phyloP scores from a whole-genome alignment of 2,888 invertebrate genomes.

The Noctua comes region DNA sequence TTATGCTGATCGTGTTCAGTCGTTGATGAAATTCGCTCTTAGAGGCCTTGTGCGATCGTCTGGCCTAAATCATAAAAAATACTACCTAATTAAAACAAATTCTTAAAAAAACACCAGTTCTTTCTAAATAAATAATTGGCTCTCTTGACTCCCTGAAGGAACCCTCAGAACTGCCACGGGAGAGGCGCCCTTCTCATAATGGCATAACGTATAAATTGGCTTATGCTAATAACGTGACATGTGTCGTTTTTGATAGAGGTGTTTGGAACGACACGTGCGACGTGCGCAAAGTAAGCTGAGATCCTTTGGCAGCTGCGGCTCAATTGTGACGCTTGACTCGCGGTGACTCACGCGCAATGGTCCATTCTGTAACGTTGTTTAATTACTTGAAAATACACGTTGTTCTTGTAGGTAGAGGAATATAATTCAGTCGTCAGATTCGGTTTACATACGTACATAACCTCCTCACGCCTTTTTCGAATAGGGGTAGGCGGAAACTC shows the following conservation, averaged over 20 bases:
- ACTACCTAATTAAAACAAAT: constrained; percentile 16
- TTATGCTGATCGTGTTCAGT: neutral
- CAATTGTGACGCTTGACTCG: constrained; percentile 78
- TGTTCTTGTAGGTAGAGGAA: neutral
- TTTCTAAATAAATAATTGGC: constrained; percentile 52
- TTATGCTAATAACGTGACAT: constrained; percentile 63
- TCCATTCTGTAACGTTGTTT: constrained; percentile 55
- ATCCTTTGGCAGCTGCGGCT: constrained; percentile 88
- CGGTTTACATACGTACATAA: neutral
- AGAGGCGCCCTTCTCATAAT: neutral
- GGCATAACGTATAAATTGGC: constrained; percentile 41
- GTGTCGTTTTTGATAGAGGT: constrained; percentile 73
- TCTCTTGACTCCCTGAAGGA: constrained; percentile 26
- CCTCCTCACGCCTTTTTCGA: neutral
- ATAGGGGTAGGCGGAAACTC: neutral
- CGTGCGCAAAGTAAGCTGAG: constrained; percentile 89
- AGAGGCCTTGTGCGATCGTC: neutral
- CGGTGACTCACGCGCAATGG: constrained; percentile 79
- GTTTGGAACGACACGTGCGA: constrained; percentile 81
- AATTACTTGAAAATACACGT: constrained; percentile 39
- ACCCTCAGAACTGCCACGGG: neutral
- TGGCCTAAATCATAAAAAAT: neutral
- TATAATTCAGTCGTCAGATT: neutral
- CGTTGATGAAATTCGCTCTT: neutral
- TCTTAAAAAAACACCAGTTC: constrained; percentile 34